phyloP scores from a whole-genome alignment of 2,113 vertebrate genomes.

The Nothocercus julius region DNA sequence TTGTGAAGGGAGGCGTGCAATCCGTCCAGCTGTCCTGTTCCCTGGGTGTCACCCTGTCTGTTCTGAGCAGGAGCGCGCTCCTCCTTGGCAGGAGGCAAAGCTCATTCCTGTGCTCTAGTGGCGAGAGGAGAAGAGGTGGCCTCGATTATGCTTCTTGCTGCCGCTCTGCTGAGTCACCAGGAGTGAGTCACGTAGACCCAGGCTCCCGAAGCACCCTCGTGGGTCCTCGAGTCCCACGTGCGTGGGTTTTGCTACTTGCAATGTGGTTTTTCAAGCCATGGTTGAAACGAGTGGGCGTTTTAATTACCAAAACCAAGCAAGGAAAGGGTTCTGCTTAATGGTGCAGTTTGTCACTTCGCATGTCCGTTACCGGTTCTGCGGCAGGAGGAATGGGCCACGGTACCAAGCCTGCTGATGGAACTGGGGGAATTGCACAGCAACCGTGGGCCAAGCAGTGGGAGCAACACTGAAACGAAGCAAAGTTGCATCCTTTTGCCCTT shows the following conservation, averaged over 20 bases:
- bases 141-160: background rate
- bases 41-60: background rate
- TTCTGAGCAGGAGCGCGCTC: background rate
- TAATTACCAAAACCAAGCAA: background rate
- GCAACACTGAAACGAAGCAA: background rate
- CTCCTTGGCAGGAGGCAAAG: background rate
- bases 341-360: background rate
- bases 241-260: background rate
- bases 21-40: background rate
- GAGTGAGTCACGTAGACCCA: background rate
- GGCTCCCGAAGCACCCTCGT: background rate
- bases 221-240: background rate
- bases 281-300: background rate
- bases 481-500: slow-evolving; percentile 6
- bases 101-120: background rate
- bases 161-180: background rate
- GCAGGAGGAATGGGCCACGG: background rate
- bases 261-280: background rate
- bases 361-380: background rate
- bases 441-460: background rate
- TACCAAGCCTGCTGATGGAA: background rate
- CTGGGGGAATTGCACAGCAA: background rate
- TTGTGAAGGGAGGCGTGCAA: background rate
- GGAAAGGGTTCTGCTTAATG: background rate
- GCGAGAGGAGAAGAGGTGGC: background rate